Percentiles rank a stretch among this genome's conserved stretches.
phyloP scores from a whole-genome alignment of 30 jellyfish, hydroid and myxozoan genomes.

The Morbakka virulenta region DNA sequence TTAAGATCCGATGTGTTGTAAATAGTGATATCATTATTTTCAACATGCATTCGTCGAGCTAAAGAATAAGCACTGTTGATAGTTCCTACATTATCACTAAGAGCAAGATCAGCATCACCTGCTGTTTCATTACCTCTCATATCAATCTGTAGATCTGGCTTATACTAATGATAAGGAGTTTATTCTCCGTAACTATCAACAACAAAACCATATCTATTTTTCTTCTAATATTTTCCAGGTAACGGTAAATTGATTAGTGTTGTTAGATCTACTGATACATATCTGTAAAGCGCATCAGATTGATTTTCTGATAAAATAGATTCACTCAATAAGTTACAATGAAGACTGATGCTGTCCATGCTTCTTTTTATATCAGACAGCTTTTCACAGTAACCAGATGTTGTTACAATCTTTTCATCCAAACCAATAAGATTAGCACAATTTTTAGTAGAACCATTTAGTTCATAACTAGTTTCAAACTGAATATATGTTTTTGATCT shows the following conservation, averaged over 20 bases:
- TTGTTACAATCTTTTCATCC: constrained; percentile 1
- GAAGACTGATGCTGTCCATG: constrained; percentile 2
- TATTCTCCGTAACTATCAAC: constrained; percentile 1
- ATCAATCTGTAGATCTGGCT: no score
- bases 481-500: no score
- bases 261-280: background rate
- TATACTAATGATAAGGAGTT: background rate
- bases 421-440: constrained; percentile 10
- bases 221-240: background rate
- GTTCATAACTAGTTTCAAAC: constrained; percentile 13
- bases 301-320: background rate
- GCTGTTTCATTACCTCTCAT: no score
- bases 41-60: no score
- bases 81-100: no score
- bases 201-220: background rate
- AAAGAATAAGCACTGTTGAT: no score
- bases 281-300: constrained; percentile 6
- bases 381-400: background rate
- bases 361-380: no score
- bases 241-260: background rate
- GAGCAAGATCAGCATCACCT: no score
- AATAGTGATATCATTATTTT: no score
- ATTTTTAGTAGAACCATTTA: background rate
- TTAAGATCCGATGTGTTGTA: no score
- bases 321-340: background rate